Conservation (phyloP, 2,888 invertebrate species). For the Epistrophella euchroma region DNA sequence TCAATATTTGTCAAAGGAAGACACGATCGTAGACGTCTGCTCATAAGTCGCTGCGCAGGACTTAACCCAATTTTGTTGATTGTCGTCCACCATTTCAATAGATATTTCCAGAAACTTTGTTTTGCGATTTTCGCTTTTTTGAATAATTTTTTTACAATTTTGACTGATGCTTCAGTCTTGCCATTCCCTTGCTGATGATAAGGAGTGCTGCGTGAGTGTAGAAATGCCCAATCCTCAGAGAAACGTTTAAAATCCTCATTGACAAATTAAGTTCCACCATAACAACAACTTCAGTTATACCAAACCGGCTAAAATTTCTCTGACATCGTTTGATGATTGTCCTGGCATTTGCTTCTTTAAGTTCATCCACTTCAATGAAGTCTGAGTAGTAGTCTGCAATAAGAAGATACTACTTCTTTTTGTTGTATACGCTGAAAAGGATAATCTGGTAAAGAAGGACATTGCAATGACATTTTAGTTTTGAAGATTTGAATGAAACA, state of each 20-base stretch:
- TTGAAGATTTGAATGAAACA: no score
- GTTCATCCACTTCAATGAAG: not conserved
- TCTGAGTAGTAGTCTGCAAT: not conserved
- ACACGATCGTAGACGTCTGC: slow-evolving; percentile 34
- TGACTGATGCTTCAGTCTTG: not conserved
- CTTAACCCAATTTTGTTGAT: slow-evolving; percentile 1
- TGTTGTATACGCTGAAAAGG: slow-evolving; percentile 27
- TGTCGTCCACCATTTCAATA: slow-evolving; percentile 29
- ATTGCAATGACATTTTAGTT: not conserved
- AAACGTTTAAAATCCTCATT: slow-evolving; percentile 57
- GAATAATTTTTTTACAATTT: not conserved
- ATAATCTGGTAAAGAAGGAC: slow-evolving; percentile 15
- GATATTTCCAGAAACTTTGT: slow-evolving; percentile 31
- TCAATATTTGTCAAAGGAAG: slow-evolving; percentile 7
- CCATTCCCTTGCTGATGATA: slow-evolving; percentile 40
- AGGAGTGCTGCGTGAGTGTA: slow-evolving; percentile 15
- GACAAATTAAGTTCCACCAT: slow-evolving; percentile 20
- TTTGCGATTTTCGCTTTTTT: slow-evolving; percentile 30
- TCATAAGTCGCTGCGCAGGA: slow-evolving; percentile 13
- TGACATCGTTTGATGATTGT: not conserved
- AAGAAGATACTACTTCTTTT: not conserved
- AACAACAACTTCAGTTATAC: not conserved
- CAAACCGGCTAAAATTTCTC: slow-evolving; percentile 1
- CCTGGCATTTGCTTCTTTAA: not conserved
- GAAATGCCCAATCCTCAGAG: slow-evolving; percentile 28